These are phyloP conservation scores for Nephrotoma guestfalica DNA, from an alignment of 2,888 invertebrate species.

Conservation along the genomic window DNA sequence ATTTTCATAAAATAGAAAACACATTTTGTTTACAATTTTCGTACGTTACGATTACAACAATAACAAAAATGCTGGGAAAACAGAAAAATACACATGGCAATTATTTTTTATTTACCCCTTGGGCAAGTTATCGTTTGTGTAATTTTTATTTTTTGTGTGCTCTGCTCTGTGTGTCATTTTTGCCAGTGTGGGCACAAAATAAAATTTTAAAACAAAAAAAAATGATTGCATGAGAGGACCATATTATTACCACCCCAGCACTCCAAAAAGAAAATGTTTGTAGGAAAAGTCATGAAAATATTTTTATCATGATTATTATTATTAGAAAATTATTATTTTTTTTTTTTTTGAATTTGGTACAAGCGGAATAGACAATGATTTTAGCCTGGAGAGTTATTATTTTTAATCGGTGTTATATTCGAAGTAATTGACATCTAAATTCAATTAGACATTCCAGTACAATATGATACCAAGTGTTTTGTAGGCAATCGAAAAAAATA, in stretches of 20 bases:
- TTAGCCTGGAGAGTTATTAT: background rate
- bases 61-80: background rate
- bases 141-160: background rate
- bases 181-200: background rate
- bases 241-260: background rate
- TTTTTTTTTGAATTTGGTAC: background rate
- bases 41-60: background rate
- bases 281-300: background rate
- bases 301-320: background rate
- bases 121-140: background rate
- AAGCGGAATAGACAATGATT: background rate
- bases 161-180: background rate
- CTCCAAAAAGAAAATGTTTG: background rate
- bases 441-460: no score
- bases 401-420: background rate
- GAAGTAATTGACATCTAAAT: no score
- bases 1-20: background rate
- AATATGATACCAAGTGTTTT: no score
- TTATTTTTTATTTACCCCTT: background rate
- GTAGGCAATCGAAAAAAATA: no score
- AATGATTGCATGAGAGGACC: background rate
- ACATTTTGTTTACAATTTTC: background rate
- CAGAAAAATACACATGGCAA: background rate
- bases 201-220: background rate
- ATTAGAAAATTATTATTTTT: background rate